A percentile compares a stretch with the other conserved stretches of the same genome.
phyloP scores from a whole-genome alignment of 2,113 vertebrate species.

The Cephalopterus ornatus region DNA sequence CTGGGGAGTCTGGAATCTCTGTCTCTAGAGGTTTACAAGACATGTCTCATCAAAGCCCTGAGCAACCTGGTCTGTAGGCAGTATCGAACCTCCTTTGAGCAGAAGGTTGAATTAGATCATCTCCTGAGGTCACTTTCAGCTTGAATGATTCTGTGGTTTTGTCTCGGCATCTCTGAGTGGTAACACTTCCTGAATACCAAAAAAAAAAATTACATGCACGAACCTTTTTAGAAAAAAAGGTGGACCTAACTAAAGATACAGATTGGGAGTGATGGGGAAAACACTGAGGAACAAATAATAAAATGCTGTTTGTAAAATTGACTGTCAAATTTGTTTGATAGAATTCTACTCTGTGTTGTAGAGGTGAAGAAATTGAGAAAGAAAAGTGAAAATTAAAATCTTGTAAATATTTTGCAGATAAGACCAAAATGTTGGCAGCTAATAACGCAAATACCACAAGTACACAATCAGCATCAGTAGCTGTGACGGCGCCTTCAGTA shows the following conservation, averaged over 20 bases:
- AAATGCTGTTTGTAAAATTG: not conserved
- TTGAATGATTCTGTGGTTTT: not conserved
- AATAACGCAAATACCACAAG: constrained; percentile 78
- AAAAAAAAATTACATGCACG: not conserved
- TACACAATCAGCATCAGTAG: constrained; percentile 71
- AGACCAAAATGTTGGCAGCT: constrained; percentile 82
- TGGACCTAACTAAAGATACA: not conserved
- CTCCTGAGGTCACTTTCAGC: not conserved
- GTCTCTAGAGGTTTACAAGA: not conserved
- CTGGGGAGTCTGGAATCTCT: not conserved
- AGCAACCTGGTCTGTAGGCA: not conserved
- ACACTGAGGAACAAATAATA: not conserved
- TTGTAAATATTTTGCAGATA: constrained; percentile 77
- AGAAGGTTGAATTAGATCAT: not conserved
- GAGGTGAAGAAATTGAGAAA: not conserved
- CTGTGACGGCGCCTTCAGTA: constrained; percentile 79
- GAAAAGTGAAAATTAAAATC: not conserved
- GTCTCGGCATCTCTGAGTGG: not conserved
- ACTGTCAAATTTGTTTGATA: not conserved
- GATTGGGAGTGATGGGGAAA: not conserved
- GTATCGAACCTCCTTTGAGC: not conserved
- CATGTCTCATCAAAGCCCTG: not conserved
- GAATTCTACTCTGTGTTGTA: not conserved
- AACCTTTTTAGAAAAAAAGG: not conserved
- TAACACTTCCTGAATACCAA: not conserved